Conservation (phyloP, 2,113 vertebrate genomes). For the Pedetes capensis region DNA sequence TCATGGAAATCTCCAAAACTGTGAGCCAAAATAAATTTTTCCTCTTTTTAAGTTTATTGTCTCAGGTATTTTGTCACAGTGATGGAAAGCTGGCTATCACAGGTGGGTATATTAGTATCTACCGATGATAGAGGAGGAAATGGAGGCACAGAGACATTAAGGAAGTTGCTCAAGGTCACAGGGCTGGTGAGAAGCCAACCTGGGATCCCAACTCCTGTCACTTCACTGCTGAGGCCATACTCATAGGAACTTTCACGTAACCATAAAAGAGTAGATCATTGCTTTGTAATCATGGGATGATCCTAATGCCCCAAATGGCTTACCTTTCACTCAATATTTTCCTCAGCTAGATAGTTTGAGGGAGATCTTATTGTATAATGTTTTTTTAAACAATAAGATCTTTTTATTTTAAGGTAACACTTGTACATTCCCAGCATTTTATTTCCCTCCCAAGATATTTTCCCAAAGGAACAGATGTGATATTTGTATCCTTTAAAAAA, state of each 20-base stretch:
- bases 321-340: not conserved
- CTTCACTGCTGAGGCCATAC: not conserved
- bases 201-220: not conserved
- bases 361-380: not conserved
- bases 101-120: not conserved
- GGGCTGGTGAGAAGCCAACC: not conserved
- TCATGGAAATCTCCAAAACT: not conserved
- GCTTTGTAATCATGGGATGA: not conserved
- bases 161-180: not conserved
- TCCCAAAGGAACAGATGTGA: not conserved
- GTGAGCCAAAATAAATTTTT: not conserved
- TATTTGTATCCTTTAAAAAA: slow-evolving; percentile 2
- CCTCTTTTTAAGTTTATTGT: not conserved
- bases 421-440: not conserved
- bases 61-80: not conserved
- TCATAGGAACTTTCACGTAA: not conserved
- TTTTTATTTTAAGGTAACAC: slow-evolving; percentile 34
- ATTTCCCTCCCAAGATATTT: slow-evolving; percentile 16
- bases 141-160: not conserved
- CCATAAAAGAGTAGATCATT: not conserved
- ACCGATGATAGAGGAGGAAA: not conserved
- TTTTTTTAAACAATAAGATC: not conserved
- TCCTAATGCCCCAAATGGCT: not conserved
- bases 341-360: not conserved
- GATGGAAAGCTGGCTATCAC: not conserved